Conservation (phyloP, 2,113 vertebrate species). For the Sapayoa aenigma region DNA sequence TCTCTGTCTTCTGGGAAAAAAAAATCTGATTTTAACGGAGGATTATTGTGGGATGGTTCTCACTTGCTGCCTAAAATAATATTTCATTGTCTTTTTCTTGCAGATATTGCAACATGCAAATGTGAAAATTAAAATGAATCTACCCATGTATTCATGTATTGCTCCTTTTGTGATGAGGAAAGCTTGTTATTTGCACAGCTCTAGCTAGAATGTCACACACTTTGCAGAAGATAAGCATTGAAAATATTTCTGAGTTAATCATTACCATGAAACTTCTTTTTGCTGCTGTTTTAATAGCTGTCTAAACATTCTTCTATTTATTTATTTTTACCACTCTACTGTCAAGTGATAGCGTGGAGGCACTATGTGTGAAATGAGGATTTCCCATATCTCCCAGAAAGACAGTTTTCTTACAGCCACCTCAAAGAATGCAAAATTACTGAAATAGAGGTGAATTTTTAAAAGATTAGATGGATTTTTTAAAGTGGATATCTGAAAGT, state of each 20-base stretch:
- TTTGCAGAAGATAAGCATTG: neutral
- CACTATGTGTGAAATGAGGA: neutral
- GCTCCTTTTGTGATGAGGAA: neutral
- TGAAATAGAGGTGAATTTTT: neutral
- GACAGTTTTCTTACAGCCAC: fast-evolving
- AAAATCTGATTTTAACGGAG: neutral
- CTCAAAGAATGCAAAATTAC: neutral
- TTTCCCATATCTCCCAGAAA: neutral
- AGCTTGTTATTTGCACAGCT: neutral
- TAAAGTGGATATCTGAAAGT: neutral
- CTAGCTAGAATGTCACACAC: neutral
- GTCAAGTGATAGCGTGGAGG: neutral
- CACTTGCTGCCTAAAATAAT: constrained; percentile 35
- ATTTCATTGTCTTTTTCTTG: constrained; percentile 20
- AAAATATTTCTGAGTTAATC: neutral
- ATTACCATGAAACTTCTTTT: neutral
- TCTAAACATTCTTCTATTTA: neutral
- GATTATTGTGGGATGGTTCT: neutral
- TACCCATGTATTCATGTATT: constrained; percentile 1
- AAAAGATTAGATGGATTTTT: neutral
- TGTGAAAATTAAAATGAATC: constrained; percentile 15
- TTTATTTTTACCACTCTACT: fast-evolving
- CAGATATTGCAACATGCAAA: constrained; percentile 16
- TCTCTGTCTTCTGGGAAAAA: neutral
- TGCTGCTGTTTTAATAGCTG: neutral